These are phyloP conservation scores for Mastigias papua DNA, from an alignment of 30 jellyfish, hydroid and myxozoan genomes.

Conservation along the genomic window DNA sequence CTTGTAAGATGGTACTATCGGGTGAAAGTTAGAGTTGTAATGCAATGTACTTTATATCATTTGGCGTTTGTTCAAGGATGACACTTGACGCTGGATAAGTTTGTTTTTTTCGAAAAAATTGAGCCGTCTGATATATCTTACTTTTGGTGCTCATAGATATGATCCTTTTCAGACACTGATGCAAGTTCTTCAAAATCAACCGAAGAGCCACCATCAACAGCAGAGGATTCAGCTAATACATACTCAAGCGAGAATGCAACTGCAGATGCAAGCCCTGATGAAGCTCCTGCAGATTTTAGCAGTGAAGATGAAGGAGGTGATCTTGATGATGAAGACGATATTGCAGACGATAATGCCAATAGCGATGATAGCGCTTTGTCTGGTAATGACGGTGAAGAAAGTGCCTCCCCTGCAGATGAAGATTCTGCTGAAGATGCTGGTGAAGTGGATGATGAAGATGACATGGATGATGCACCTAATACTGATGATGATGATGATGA, in stretches of 20 bases:
- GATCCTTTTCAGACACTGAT: not conserved
- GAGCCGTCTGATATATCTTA: too few species aligned
- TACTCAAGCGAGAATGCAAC: not conserved
- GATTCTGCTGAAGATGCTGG: constrained; percentile 5
- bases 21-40: too few species aligned
- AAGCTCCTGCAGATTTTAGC: not conserved
- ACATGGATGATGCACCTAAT: constrained; percentile 7
- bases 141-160: too few species aligned
- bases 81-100: too few species aligned
- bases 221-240: constrained; percentile 19
- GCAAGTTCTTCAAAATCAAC: not conserved
- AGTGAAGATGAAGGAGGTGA: constrained; percentile 43
- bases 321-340: constrained; percentile 37
- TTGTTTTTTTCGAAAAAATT: too few species aligned
- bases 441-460: constrained; percentile 15
- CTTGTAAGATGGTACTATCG: too few species aligned
- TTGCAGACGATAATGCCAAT: constrained; percentile 2
- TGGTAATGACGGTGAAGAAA: constrained; percentile 14
- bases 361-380: too few species aligned
- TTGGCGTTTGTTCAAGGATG: too few species aligned
- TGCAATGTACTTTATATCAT: too few species aligned
- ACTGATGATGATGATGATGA: constrained; percentile 30
- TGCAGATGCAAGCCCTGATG: constrained; percentile 12
- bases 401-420: constrained; percentile 18
- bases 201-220: constrained; percentile 1